These are phyloP conservation scores for Cydia fagiglandana DNA, from an alignment of 1,140 invertebrate species.

Conservation along the genomic window DNA sequence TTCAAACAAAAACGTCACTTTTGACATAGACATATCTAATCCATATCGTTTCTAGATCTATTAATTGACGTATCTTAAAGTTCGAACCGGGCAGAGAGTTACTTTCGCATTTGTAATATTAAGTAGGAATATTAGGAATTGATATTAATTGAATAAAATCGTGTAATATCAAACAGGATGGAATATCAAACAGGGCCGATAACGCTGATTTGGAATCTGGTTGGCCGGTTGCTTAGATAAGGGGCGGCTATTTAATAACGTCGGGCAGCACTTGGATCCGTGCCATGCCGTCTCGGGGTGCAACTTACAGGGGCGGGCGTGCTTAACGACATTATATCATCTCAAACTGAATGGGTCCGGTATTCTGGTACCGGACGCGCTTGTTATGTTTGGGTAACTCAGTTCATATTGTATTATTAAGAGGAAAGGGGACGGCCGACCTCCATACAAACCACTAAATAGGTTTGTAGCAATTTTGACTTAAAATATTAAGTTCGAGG, in stretches of 20 bases:
- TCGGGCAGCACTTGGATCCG: conserved; percentile 45
- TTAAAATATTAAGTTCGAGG: too few relatives aligned
- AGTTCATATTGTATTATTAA: too few relatives aligned
- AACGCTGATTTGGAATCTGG: conserved; percentile 54
- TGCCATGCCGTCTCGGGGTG: conserved; percentile 40
- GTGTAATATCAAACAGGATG: conserved; percentile 17
- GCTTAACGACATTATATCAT: conserved; percentile 3
- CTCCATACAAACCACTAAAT: too few relatives aligned
- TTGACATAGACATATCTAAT: too few relatives aligned
- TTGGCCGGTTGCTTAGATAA: conserved; percentile 54
- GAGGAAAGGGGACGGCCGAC: too few relatives aligned
- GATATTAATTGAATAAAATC: not conserved
- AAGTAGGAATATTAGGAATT: not conserved
- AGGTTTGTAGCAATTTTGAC: too few relatives aligned
- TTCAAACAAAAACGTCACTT: too few relatives aligned
- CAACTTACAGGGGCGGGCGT: conserved; percentile 15
- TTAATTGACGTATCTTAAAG: too few relatives aligned
- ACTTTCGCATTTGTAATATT: too few relatives aligned
- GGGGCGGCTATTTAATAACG: conserved; percentile 59
- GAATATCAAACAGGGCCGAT: conserved; percentile 51
- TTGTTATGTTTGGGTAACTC: not conserved
- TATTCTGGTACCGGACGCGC: not conserved
- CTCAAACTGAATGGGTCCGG: not conserved
- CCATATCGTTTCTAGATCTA: too few relatives aligned
- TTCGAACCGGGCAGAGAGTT: too few relatives aligned